A percentile compares a stretch with the other conserved stretches of the same genome.
Conservation (phyloP, 2,113 vertebrate species). For the Gila orcuttii region DNA sequence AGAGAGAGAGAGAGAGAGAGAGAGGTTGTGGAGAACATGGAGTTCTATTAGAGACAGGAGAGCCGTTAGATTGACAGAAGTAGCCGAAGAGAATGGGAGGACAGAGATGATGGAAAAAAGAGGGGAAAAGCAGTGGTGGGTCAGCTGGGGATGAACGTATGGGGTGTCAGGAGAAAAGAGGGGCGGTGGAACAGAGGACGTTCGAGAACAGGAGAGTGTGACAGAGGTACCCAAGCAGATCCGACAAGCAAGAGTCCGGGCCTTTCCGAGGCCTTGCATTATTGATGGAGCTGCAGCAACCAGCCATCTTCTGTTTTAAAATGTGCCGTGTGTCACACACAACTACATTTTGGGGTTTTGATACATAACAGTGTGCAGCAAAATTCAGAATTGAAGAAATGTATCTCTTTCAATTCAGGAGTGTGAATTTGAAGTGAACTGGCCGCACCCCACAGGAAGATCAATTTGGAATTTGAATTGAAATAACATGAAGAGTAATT, state of each 20-base stretch:
- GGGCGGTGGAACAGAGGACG: not conserved
- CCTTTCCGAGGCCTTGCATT: slow-evolving; percentile 71
- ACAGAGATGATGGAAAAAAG: slow-evolving; percentile 47
- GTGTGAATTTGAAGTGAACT: not conserved
- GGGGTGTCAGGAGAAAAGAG: slow-evolving; percentile 20
- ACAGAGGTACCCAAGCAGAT: slow-evolving; percentile 64
- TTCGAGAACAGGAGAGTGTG: slow-evolving; percentile 61
- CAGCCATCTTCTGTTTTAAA: slow-evolving; percentile 65
- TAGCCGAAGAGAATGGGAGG: not conserved
- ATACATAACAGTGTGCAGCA: not conserved
- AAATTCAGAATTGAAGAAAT: not conserved
- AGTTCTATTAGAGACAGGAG: slow-evolving; percentile 2
- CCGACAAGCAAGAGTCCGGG: slow-evolving; percentile 65
- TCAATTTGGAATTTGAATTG: not conserved
- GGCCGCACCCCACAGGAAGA: not conserved
- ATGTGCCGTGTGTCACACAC: slow-evolving; percentile 44
- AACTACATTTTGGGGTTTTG: not conserved
- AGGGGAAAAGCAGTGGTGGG: slow-evolving; percentile 24
- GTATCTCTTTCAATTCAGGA: not conserved
- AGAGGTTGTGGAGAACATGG: not conserved
- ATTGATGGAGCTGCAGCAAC: slow-evolving; percentile 72
- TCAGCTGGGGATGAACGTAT: not conserved
- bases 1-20: not conserved
- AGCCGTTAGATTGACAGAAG: not conserved
- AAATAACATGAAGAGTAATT: not conserved